Percentiles rank a stretch among this genome's conserved stretches.
These are phyloP conservation scores for Melanotaenia maccullochi DNA, from an alignment of 2,797 vertebrate genomes.

Conservation along the genomic window DNA sequence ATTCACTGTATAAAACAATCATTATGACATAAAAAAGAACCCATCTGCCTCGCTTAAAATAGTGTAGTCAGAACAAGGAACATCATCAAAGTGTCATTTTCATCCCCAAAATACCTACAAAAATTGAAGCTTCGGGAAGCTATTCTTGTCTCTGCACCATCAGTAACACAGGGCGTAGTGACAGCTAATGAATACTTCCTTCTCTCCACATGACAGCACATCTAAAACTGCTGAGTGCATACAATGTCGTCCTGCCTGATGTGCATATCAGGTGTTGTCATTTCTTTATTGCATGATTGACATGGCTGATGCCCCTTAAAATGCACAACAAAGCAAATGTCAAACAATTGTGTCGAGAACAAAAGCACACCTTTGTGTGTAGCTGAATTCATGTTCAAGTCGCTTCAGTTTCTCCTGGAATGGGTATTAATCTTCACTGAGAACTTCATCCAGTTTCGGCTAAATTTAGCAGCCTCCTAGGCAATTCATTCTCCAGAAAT, in stretches of 20 bases:
- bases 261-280: conserved; percentile 34
- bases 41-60: conserved; percentile 32
- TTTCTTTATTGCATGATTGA: conserved; percentile 22
- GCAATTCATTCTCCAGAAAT: conserved; percentile 37
- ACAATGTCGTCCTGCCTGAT: conserved; percentile 1
- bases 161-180: conserved; percentile 39
- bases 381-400: conserved; percentile 15
- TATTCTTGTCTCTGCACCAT: conserved; percentile 55
- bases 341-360: conserved; percentile 32
- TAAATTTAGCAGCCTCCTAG: conserved; percentile 43
- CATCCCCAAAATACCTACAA: conserved; percentile 52
- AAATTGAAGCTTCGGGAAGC: conserved; percentile 32
- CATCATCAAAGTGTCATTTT: conserved; percentile 30
- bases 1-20: conserved; percentile 2
- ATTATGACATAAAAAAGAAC: conserved; percentile 16
- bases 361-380: conserved; percentile 26
- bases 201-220: conserved; percentile 26
- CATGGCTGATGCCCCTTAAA: background rate
- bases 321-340: background rate
- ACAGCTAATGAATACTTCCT: conserved; percentile 39
- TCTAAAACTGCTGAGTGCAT: conserved; percentile 33
- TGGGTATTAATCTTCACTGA: conserved; percentile 37
- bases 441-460: conserved; percentile 30
- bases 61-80: conserved; percentile 24
- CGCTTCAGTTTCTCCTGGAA: conserved; percentile 35